Conservation (phyloP, 1,140 invertebrate species). For the Drosophila guanche region DNA sequence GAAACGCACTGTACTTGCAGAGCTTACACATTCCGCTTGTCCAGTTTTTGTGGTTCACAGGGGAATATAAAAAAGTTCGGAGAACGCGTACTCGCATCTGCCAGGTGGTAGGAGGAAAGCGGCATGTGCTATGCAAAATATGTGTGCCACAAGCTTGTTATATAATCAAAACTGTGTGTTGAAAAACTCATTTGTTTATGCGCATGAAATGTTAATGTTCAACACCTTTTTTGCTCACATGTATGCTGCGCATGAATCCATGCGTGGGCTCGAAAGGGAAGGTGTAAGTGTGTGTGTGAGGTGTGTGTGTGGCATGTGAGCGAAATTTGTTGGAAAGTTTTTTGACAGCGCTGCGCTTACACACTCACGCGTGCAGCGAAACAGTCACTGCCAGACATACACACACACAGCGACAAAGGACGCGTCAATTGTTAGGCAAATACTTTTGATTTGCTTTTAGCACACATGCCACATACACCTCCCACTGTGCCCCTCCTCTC, state of each 20-base stretch:
- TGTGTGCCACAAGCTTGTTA: constrained; percentile 34
- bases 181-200: constrained; percentile 77
- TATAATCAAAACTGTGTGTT: constrained; percentile 69
- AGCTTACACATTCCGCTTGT: too few relatives aligned
- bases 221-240: constrained; percentile 55
- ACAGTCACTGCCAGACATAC: constrained; percentile 15
- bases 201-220: constrained; percentile 74
- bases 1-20: too few relatives aligned
- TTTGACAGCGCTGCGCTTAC: constrained; percentile 60
- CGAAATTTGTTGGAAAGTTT: constrained; percentile 80
- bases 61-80: too few relatives aligned
- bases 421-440: constrained; percentile 62
- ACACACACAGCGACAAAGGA: constrained; percentile 14
- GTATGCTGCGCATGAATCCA: constrained; percentile 8
- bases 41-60: too few relatives aligned
- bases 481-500: not conserved
- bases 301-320: constrained; percentile 60
- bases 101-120: too few relatives aligned
- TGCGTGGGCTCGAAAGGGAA: not conserved
- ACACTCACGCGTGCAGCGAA: not conserved
- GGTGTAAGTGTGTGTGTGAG: constrained; percentile 12
- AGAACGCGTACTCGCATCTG: too few relatives aligned
- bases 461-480: constrained; percentile 7
- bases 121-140: constrained; percentile 18
- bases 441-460: constrained; percentile 63